These are phyloP conservation scores for Drosophila tsacasi DNA, from an alignment of 1,140 invertebrate species.

Conservation along the genomic window DNA sequence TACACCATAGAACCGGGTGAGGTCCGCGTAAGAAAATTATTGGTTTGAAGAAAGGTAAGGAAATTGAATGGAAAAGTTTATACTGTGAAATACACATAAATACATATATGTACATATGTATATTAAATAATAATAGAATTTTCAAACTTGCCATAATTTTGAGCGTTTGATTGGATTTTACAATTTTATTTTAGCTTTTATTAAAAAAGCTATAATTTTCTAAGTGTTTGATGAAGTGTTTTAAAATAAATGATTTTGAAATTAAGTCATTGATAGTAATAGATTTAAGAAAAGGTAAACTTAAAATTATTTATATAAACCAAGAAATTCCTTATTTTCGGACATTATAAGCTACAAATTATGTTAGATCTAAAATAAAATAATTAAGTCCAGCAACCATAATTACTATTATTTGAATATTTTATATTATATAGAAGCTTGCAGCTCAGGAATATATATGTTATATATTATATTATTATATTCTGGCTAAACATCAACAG, in stretches of 20 bases:
- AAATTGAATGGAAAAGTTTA: neutral
- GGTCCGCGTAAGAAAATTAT: neutral
- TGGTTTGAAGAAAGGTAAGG: neutral
- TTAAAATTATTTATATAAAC: too few species aligned
- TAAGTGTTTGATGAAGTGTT: neutral
- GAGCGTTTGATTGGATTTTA: neutral
- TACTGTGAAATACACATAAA: neutral
- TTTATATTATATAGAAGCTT: too few species aligned
- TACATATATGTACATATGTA: neutral
- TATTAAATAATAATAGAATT: neutral
- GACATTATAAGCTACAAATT: too few species aligned
- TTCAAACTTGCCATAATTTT: rapidly evolving
- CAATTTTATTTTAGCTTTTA: neutral
- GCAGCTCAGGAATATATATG: too few species aligned
- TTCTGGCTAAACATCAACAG: too few species aligned
- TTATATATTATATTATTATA: too few species aligned
- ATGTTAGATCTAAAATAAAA: too few species aligned
- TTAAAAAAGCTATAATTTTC: neutral
- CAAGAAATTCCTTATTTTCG: too few species aligned
- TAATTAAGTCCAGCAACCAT: too few species aligned
- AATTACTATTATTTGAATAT: too few species aligned
- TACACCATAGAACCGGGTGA: constrained; percentile 91
- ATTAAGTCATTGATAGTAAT: too few species aligned
- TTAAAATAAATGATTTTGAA: neutral
- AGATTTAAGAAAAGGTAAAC: too few species aligned